Base-by-base conservation (phyloP, 2,888 invertebrate species). In the Aleiodes testaceus region DNA sequence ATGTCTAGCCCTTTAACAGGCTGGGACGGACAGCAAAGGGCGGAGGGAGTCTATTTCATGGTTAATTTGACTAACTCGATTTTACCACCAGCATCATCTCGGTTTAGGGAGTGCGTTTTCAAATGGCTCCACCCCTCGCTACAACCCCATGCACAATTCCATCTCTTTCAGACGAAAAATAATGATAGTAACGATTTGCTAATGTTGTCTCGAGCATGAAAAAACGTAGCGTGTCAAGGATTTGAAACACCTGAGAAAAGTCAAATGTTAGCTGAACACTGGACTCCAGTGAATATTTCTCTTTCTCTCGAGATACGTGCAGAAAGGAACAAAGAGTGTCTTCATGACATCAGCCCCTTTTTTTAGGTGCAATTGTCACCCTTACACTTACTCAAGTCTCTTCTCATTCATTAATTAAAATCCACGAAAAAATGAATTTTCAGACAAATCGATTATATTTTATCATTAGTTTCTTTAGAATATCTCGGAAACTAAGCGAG, bases 1-100 rank as follows among this genome's bases (percentile, higher is more conserved):
- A 59, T 59, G 59, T 14, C 36, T 42, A 66, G 53, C 50, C 49
- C 42, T 44, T 53, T n/a, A 50, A 49, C 55, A 64, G 22, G 66
- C 55, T 69, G 66, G 73, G 70, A 72, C 79, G 80, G 83, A 81
- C 83, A 82, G 80, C 81, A 80, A 52, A 67, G 82, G 84, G 83
- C 81, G 82, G 80, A 84, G 84, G 81, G 87, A 87, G 87, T 88
- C 87, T 88, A 89, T 89, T 87, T 87, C 87, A 87, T 87, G 87
- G 84, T 87, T 87, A 87, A 87, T 87, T 87, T 87, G 84, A 80
- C 85, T 85, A 87, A 87, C 85, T 84, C 82, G 85, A 86, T 87
- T 87, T 83, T 80, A 79, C 80, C 80, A 72, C 72, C 75, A 76
- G 74, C 78, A 75, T 77, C 74, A 70, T 72, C 75, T 14, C 7